Conservation (phyloP, 2,113 vertebrate genomes). For the Prochilodus magdalenae region DNA sequence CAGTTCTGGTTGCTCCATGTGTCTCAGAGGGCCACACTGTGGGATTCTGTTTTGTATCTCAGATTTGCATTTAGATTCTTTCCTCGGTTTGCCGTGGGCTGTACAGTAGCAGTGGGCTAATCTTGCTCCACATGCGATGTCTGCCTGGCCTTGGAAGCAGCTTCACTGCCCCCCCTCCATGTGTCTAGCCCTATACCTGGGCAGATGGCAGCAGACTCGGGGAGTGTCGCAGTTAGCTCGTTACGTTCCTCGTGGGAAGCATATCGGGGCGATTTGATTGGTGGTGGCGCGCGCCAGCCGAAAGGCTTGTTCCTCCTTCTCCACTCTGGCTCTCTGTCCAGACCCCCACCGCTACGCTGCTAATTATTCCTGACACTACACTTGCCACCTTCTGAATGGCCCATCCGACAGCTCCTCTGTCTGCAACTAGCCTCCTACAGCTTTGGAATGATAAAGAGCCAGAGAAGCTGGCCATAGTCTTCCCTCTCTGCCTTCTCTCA, state of each 20-base stretch:
- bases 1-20: background rate
- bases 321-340: constrained; percentile 36
- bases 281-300: constrained; percentile 49
- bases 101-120: constrained; percentile 15
- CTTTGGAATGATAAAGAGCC: constrained; percentile 76
- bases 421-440: constrained; percentile 73
- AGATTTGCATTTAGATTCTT: constrained; percentile 7
- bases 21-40: background rate
- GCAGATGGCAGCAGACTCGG: constrained; percentile 48
- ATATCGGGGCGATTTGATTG: constrained; percentile 55
- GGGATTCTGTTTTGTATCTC: background rate
- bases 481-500: background rate
- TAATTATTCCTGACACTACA: constrained; percentile 73
- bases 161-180: background rate
- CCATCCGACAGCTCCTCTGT: constrained; percentile 58
- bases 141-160: background rate
- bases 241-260: constrained; percentile 53
- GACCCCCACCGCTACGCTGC: constrained; percentile 58
- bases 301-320: constrained; percentile 37
- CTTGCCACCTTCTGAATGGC: constrained; percentile 69
- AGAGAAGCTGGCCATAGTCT: constrained; percentile 22
- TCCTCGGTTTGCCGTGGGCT: constrained; percentile 1
- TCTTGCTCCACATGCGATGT: constrained; percentile 11
- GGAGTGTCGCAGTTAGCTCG: constrained; percentile 55
- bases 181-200: constrained; percentile 58